Conservation (phyloP, 2,113 vertebrate species). For the Tetraodon nigroviridis region DNA sequence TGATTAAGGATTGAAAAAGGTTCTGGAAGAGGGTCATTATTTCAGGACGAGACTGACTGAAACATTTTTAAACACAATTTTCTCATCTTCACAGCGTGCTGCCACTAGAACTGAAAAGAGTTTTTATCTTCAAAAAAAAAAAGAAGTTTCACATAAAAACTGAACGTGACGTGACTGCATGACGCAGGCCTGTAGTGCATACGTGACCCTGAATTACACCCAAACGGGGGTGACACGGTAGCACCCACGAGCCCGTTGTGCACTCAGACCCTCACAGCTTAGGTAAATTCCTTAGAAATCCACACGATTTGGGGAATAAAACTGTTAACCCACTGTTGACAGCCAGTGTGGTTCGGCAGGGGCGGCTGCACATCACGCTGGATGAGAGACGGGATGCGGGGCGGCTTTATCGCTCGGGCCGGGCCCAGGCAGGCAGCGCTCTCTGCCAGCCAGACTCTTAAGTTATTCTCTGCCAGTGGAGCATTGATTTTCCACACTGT, state of each 20-base stretch:
- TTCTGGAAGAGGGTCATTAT: not conserved
- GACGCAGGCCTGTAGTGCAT: not conserved
- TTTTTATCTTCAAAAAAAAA: too few species aligned
- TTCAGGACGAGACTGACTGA: too few species aligned
- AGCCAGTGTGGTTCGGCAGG: constrained; percentile 44
- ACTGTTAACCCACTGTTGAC: constrained; percentile 59
- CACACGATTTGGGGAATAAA: constrained; percentile 52
- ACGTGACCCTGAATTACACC: constrained; percentile 2
- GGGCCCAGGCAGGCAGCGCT: constrained; percentile 56
- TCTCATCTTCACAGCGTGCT: too few species aligned
- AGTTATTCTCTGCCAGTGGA: constrained; percentile 72
- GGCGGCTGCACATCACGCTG: constrained; percentile 45
- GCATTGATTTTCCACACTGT: constrained; percentile 76
- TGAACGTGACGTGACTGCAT: not conserved
- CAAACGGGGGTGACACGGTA: not conserved
- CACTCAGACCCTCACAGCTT: constrained; percentile 28
- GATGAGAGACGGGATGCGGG: constrained; percentile 51
- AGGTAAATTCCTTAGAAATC: constrained; percentile 36
- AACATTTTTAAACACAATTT: too few species aligned
- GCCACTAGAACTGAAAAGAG: too few species aligned
- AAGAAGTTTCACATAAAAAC: too few species aligned
- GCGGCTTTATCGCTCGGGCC: constrained; percentile 64
- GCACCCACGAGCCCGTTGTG: constrained; percentile 20
- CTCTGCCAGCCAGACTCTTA: constrained; percentile 62
- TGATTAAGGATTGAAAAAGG: not conserved